These are phyloP conservation scores for Diogma glabrata DNA, from an alignment of 2,888 invertebrate genomes.

Conservation along the genomic window DNA sequence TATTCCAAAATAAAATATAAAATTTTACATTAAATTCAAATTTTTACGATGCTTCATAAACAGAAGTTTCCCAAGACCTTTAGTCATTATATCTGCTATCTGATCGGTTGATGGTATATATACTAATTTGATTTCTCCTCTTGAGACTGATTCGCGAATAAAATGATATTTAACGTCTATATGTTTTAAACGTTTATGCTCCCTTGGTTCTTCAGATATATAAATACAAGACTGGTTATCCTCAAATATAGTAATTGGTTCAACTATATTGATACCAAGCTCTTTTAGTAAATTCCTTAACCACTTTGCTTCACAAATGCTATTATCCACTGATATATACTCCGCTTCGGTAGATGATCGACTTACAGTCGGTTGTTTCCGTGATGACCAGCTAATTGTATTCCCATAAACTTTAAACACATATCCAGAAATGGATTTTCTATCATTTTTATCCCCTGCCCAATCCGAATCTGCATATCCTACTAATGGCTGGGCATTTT, in stretches of 20 bases:
- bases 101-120: no score
- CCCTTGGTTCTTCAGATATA: slow-evolving; percentile 12
- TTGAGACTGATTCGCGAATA: no score
- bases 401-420: slow-evolving; percentile 16
- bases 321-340: slow-evolving; percentile 13
- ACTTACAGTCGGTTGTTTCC: slow-evolving; percentile 16
- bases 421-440: slow-evolving; percentile 16
- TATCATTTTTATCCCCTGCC: slow-evolving; percentile 12
- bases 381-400: slow-evolving; percentile 13
- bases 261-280: background rate
- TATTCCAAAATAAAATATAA: no score
- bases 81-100: no score
- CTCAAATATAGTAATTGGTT: slow-evolving; percentile 10
- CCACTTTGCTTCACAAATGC: slow-evolving; percentile 15
- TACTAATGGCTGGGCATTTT: background rate
- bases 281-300: slow-evolving; percentile 9
- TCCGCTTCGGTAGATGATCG: no score
- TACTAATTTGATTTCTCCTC: no score
- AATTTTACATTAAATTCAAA: no score
- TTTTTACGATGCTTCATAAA: no score
- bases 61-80: no score
- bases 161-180: no score
- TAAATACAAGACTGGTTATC: slow-evolving; percentile 13
- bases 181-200: slow-evolving; percentile 12
- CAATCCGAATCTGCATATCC: background rate